Evolutionary conservation across 2,797 vertebrate species (phyloP).

Genomic region (Pterois miles): DNA sequence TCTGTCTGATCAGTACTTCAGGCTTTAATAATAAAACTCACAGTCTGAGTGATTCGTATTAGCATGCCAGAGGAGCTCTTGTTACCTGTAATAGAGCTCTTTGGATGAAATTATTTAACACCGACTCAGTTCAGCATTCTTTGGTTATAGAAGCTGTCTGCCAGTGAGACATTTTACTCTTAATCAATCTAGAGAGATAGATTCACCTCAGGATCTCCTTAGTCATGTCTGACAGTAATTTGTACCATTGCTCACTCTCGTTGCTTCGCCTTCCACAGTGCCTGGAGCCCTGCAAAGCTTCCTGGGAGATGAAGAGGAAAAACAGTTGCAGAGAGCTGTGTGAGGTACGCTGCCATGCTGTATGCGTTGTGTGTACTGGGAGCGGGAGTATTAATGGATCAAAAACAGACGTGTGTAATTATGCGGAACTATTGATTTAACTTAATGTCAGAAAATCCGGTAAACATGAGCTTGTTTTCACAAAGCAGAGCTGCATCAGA

Average conservation of each 20-base stretch:
- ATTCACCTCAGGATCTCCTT: background rate
- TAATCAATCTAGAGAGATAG: background rate
- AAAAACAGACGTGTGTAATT: background rate
- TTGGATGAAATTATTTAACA: background rate
- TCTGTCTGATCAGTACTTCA: background rate
- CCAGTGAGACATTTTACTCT: background rate
- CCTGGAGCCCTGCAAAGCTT: conserved; percentile 92
- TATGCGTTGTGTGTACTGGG: background rate
- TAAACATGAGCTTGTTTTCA: background rate
- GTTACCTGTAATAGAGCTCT: background rate
- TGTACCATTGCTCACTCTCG: background rate
- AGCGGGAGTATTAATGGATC: background rate
- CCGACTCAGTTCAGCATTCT: background rate
- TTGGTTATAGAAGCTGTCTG: background rate
- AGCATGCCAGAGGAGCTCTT: background rate
- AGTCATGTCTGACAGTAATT: background rate
- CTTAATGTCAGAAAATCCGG: background rate
- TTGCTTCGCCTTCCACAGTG: conserved; percentile 80
- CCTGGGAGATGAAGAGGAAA: conserved; percentile 85
- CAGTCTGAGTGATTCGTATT: background rate
- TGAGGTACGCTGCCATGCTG: conserved; percentile 82
- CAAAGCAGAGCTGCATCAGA: background rate
- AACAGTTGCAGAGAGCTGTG: conserved; percentile 89
- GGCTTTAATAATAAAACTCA: background rate
- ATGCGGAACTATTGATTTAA: background rate